Evolutionary conservation across 2,888 invertebrate species (phyloP), one percentile per base, ranked within the genome.

Genomic region (Meganola albula): DNA sequence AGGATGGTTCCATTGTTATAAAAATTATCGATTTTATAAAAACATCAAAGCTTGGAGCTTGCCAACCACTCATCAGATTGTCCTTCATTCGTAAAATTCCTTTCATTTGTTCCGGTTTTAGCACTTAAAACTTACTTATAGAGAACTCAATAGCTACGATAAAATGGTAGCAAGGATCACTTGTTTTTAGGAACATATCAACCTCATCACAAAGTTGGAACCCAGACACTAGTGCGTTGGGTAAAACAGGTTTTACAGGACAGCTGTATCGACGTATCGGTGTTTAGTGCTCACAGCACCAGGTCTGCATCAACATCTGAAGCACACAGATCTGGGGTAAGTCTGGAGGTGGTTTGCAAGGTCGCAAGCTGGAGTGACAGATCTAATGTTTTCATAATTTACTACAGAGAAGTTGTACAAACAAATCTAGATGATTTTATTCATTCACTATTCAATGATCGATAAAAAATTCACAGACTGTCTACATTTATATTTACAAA

Each of bases 11-110:
- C 2, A 35, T 43, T 12, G 7, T 16, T 2, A 37, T 40, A 11
- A 48, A 37, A 28, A 31, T 40, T 12, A 2, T 28, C 5, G 39
- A 34, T 22, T 7, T 39, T 20, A 38, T 45, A 10, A 47, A 50
- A 40, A 43, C 49, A 1, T 37, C 44, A 8, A 30, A 21, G 21
- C 33, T 27, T 8, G 34, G 34, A 2, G 11, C 14, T 10, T 29
- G 6, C 11, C 34, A 34, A 25, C 34, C 34, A 8, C 3, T 34
- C 2, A 34, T 34, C 10, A 10, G 12, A 8, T 29, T 34, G 7
- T 29, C 29, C 3, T 34, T 9, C 10, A 29, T 34, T 25, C 12
- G 10, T 6, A 29, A 34, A 25, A 29, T 29, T 10, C 26, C 10
- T 7, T 7, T 4, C 1, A 12, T 34, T 4, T 34, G 22, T 10